Evolutionary conservation across 2,888 invertebrate species (phyloP), one percentile per base, ranked within the genome.

Genomic region (Mythimna impura): DNA sequence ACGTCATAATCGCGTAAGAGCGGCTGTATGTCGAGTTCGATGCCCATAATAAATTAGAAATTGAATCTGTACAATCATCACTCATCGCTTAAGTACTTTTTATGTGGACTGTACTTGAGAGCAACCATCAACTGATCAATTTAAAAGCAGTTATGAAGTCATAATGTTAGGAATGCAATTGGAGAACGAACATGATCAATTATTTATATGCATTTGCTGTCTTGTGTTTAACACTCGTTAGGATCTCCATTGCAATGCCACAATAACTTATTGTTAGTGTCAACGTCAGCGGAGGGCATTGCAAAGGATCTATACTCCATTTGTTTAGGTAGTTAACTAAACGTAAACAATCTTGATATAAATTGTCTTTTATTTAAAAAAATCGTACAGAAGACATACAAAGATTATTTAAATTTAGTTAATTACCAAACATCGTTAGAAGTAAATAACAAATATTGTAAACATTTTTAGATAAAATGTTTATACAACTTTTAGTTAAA

Each of bases 61-160:
- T 50, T 12, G 25, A 78, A 25, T 22, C 14, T 10, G 12, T 63
- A 63, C 0, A 14, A 14, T 64, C 58, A 63, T 71, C 20, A 58
- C 14, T 54, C 64, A 34, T 62, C 34, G 47, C 25, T 66, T 17
- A 69, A 69, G 7, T 36, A 64, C 52, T 54, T 54, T 30, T 61
- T 30, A 8, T 60, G 64, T 34, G 17, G 58, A 50, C 40, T n/a
- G 73, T 79, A 79, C 73, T 50, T n/a, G 12, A 64, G 36, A 43
- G 73, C 73, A 22, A 17, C 61, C 58, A 61, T 61, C 63, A 40
- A 60, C 30, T 25, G 43, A 36, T 75, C 55, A 63, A 78, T 76
- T 81, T 78, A 75, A 76, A 66, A 64, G 71, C 66, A n/a, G 43
- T 79, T 77, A 67, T 54, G 66, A 61, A 60, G 63, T 81, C 58